phyloP scores from a whole-genome alignment of 2,797 vertebrate species.

The Columba guinea region DNA sequence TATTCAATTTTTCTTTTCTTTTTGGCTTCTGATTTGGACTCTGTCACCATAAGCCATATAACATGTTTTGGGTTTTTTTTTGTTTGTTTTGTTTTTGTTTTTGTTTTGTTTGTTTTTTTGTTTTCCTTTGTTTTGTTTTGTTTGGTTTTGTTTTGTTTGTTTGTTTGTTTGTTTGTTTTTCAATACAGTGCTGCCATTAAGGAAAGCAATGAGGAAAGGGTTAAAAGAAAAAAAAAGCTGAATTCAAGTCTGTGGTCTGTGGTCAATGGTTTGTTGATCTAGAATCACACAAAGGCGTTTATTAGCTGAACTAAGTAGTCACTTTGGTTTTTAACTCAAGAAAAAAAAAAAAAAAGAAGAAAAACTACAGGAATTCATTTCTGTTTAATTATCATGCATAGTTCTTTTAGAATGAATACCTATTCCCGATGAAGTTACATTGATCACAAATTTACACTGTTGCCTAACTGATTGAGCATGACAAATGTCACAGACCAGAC shows the following conservation, averaged over 20 bases:
- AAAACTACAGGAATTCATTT: conserved; percentile 38
- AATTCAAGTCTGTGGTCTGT: not conserved
- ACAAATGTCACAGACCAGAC: conserved; percentile 48
- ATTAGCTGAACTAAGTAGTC: conserved; percentile 42
- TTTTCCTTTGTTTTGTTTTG: too few relatives aligned
- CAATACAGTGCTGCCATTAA: not conserved
- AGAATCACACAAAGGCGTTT: conserved; percentile 6
- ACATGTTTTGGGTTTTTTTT: not conserved
- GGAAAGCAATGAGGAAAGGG: not conserved
- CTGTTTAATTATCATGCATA: conserved; percentile 47
- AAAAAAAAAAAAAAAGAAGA: not conserved
- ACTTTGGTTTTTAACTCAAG: not conserved
- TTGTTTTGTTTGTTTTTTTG: too few relatives aligned
- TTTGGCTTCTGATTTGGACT: not conserved
- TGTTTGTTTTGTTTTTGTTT: too few relatives aligned
- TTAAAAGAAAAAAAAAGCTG: not conserved
- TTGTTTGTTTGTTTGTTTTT: not conserved
- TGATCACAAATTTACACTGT: conserved; percentile 61
- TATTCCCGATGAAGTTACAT: conserved; percentile 45
- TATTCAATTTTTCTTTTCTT: not conserved
- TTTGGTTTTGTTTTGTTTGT: not conserved
- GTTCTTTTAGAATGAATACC: conserved; percentile 50
- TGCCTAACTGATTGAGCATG: conserved; percentile 16
- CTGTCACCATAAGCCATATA: not conserved
- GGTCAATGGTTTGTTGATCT: not conserved